A percentile compares a stretch with the other conserved stretches of the same genome.
phyloP scores from a whole-genome alignment of 2,888 invertebrate genomes.

The Melangyna quadrimaculata region DNA sequence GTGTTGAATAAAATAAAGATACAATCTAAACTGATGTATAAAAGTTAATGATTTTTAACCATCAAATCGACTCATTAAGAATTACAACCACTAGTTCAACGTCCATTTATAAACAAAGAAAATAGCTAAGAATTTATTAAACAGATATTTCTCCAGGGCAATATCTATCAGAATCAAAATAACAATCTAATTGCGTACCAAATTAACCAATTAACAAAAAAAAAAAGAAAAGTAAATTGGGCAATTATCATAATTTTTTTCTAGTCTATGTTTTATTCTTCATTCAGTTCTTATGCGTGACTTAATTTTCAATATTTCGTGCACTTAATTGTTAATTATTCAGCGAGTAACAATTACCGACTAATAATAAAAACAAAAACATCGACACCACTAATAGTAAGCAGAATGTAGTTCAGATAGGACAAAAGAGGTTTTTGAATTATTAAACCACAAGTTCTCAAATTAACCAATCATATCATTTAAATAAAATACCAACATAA shows the following conservation, averaged over 20 bases:
- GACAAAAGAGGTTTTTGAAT: not conserved
- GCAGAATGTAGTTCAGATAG: not conserved
- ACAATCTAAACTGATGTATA: too few relatives aligned
- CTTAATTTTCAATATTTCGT: constrained; percentile 14
- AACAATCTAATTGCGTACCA: not conserved
- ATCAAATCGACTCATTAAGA: too few relatives aligned
- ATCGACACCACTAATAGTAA: not conserved
- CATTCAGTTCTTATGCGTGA: not conserved
- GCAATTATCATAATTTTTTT: not conserved
- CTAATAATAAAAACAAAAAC: not conserved
- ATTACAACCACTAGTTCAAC: too few relatives aligned
- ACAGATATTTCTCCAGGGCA: not conserved
- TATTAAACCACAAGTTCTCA: not conserved
- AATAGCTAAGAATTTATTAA: not conserved
- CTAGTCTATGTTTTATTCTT: not conserved
- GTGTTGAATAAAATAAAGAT: too few relatives aligned
- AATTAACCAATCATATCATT: constrained; percentile 6
- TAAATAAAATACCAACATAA: not conserved
- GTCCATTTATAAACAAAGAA: not conserved
- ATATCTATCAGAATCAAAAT: not conserved
- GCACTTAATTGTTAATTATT: constrained; percentile 9
- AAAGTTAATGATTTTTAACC: too few relatives aligned
- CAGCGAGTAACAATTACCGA: not conserved
- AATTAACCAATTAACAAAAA: not conserved
- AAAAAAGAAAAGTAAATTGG: not conserved